These are phyloP conservation scores for silkworm (Bombyx mori) DNA, from an alignment of 1,140 invertebrate genomes.

Conservation along the genomic window DNA sequence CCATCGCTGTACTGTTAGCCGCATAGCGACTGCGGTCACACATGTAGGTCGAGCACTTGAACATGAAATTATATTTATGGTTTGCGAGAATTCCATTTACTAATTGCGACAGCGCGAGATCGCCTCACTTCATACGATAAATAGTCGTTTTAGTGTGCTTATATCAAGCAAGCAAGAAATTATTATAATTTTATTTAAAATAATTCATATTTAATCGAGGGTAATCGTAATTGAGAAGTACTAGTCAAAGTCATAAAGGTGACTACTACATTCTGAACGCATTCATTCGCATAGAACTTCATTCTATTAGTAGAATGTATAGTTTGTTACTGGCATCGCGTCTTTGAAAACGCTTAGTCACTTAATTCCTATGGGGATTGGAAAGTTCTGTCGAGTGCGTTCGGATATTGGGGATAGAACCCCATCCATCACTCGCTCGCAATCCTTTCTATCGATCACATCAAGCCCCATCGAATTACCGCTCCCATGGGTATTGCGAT, in stretches of 20 bases:
- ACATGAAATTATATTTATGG: conserved; percentile 57
- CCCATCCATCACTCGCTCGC: conserved; percentile 15
- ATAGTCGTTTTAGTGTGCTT: neutral
- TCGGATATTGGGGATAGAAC: conserved; percentile 9
- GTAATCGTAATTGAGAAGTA: too few relatives aligned
- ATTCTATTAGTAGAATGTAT: conserved; percentile 4
- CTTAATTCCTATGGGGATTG: conserved; percentile 4
- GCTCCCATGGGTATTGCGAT: neutral
- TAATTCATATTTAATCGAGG: too few relatives aligned
- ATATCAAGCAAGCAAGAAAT: too few relatives aligned
- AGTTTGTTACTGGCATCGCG: conserved; percentile 1
- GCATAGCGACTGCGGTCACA: conserved; percentile 49
- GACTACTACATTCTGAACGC: too few relatives aligned
- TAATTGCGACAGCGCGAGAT: conserved; percentile 1
- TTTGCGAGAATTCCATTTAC: conserved; percentile 36
- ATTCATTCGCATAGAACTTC: too few relatives aligned
- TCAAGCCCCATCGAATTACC: neutral
- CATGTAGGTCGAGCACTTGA: conserved; percentile 55
- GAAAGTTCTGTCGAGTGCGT: neutral
- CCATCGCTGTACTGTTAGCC: conserved; percentile 57
- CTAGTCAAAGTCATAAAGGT: too few relatives aligned
- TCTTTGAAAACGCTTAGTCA: too few relatives aligned
- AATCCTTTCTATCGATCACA: conserved; percentile 23
- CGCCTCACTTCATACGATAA: conserved; percentile 1
- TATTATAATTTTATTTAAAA: too few relatives aligned